These are phyloP conservation scores for Eubasilissa splendida DNA, from an alignment of 2,888 invertebrate genomes.

Conservation along the genomic window DNA sequence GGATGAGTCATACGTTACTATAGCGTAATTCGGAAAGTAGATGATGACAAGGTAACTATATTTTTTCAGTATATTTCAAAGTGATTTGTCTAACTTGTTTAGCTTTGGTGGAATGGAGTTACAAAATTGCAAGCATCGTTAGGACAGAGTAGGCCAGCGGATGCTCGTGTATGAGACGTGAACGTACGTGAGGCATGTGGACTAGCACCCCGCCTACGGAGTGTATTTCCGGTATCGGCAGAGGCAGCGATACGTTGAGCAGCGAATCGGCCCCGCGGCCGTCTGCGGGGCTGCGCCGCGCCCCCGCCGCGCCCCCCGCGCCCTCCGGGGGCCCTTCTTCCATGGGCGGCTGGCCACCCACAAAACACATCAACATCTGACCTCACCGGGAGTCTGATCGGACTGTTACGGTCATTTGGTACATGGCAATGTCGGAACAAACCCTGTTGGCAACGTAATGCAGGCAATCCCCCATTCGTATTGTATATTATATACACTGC, in stretches of 20 bases:
- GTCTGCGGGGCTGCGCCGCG: constrained; percentile 63
- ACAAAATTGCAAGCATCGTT: no score
- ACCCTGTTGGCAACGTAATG: background rate
- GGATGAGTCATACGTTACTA: no score
- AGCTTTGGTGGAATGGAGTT: no score
- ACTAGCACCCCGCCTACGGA: constrained; percentile 90
- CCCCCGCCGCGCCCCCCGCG: constrained; percentile 57
- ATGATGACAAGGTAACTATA: no score
- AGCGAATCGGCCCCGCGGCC: constrained; percentile 62
- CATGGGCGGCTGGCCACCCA: constrained; percentile 70
- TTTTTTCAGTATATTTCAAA: no score
- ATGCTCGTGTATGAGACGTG: constrained; percentile 6
- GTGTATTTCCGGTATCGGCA: constrained; percentile 80
- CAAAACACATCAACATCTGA: constrained; percentile 7
- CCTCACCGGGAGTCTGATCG: background rate
- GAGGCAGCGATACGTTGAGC: constrained; percentile 65
- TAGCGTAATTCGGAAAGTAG: no score
- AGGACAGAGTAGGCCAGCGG: no score
- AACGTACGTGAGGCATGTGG: constrained; percentile 92
- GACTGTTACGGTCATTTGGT: no score
- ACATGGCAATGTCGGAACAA: background rate
- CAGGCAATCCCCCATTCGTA: background rate
- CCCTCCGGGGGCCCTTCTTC: constrained; percentile 77
- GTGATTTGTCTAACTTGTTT: no score
- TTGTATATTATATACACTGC: background rate